Conservation (phyloP, 53 echinoderm and acorn worm species). For the Astropecten irregularis region DNA sequence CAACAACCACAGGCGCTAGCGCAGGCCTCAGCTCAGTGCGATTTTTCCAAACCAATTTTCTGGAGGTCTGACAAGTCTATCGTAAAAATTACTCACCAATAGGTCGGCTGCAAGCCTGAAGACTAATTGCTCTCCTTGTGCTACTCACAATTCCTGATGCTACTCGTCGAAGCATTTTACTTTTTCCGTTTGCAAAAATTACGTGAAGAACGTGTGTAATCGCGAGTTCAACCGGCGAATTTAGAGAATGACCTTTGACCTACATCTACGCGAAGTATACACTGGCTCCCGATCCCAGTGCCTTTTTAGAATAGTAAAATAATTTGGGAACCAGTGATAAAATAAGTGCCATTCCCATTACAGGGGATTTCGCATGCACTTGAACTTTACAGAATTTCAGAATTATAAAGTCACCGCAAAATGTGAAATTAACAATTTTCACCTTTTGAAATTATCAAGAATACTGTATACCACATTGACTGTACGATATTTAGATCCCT, state of each 20-base stretch:
- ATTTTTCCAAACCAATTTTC: too few species aligned
- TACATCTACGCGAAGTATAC: background rate
- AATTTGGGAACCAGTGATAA: background rate
- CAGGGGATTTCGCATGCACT: too few species aligned
- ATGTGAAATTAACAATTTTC: too few species aligned
- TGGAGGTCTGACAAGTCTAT: too few species aligned
- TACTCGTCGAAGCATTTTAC: constrained; percentile 76
- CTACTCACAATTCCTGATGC: constrained; percentile 54
- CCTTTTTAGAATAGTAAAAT: background rate
- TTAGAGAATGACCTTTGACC: constrained; percentile 32
- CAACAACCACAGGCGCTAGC: too few species aligned
- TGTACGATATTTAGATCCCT: too few species aligned
- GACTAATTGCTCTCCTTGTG: constrained; percentile 66
- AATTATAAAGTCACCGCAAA: too few species aligned
- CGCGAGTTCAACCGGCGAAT: constrained; percentile 18
- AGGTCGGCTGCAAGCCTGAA: constrained; percentile 59
- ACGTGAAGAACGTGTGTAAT: background rate
- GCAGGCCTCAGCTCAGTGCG: too few species aligned
- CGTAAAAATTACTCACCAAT: constrained; percentile 62
- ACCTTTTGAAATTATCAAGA: too few species aligned
- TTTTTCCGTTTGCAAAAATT: background rate
- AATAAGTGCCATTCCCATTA: too few species aligned
- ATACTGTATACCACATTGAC: too few species aligned
- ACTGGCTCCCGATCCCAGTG: constrained; percentile 1
- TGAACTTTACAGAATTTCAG: too few species aligned